A percentile compares a stretch with the other conserved stretches of the same genome.
phyloP scores from a whole-genome alignment of 2,797 vertebrate species.

The Champsocephalus gunnari region DNA sequence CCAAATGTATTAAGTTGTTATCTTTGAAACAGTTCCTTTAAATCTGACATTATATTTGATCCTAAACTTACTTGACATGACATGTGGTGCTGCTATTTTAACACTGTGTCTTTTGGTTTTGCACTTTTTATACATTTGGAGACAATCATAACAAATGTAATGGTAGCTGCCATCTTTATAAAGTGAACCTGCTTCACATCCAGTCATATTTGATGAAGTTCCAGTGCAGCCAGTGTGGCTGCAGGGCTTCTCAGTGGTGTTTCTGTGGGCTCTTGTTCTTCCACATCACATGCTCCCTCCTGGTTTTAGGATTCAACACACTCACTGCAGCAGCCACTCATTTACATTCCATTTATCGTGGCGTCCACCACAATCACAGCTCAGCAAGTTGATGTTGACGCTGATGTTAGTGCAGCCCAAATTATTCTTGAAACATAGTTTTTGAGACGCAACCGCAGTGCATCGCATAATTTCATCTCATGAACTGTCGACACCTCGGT shows the following conservation, averaged over 20 bases:
- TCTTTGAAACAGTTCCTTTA: no score
- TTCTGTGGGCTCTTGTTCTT: background rate
- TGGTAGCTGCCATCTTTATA: no score
- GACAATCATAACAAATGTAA: no score
- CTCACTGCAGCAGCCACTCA: background rate
- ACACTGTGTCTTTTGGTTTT: no score
- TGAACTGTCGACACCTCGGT: background rate
- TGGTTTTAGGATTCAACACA: background rate
- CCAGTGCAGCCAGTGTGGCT: no score
- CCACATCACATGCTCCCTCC: background rate
- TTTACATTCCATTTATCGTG: conserved; percentile 27
- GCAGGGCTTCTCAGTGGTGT: background rate
- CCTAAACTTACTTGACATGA: no score
- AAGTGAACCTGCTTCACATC: no score
- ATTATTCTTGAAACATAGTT: background rate
- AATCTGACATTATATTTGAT: no score
- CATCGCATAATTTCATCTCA: background rate
- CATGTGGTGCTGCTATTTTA: no score
- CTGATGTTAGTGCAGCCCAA: background rate
- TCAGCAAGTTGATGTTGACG: background rate
- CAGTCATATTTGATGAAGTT: no score
- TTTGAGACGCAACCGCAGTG: background rate
- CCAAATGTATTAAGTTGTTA: no score
- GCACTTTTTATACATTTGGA: no score
- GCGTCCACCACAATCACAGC: conserved; percentile 24